Evolutionary conservation across 2,797 vertebrate species (phyloP).

Genomic region (Liparis tanakae): DNA sequence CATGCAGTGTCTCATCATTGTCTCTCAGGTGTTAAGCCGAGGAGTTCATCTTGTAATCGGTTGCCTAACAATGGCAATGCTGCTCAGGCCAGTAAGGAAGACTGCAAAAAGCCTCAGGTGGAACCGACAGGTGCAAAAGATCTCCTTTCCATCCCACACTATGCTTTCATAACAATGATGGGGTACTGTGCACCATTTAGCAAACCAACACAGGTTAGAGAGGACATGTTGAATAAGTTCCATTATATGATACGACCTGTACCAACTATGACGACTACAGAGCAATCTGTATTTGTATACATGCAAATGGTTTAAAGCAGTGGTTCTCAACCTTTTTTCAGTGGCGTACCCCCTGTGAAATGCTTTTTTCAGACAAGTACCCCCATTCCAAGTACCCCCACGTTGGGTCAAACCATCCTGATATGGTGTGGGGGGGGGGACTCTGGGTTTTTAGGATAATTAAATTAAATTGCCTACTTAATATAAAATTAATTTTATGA

Average conservation of each 20-base stretch:
- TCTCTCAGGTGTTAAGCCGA: slow-evolving; percentile 88
- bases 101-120: slow-evolving; percentile 84
- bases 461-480: too few species aligned
- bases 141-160: slow-evolving; percentile 47
- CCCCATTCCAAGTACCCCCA: too few species aligned
- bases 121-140: slow-evolving; percentile 90
- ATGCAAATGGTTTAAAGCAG: slow-evolving; percentile 11
- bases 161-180: slow-evolving; percentile 19
- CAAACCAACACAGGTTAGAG: slow-evolving; percentile 8
- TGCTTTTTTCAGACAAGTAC: too few species aligned
- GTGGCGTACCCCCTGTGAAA: too few species aligned
- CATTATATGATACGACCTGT: background rate
- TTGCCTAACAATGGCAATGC: slow-evolving; percentile 90
- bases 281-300: slow-evolving; percentile 12
- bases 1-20: slow-evolving; percentile 77
- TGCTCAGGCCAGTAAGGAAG: slow-evolving; percentile 86
- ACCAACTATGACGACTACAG: slow-evolving; percentile 5
- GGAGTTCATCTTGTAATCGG: slow-evolving; percentile 91
- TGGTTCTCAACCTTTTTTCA: too few species aligned
- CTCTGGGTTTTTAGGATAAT: too few species aligned
- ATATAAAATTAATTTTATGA: too few species aligned
- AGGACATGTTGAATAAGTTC: background rate
- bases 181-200: background rate
- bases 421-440: too few species aligned
- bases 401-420: too few species aligned